Evolutionary conservation across 2,113 vertebrate genomes (phyloP).

Genomic region (Stigmatopora argus): DNA sequence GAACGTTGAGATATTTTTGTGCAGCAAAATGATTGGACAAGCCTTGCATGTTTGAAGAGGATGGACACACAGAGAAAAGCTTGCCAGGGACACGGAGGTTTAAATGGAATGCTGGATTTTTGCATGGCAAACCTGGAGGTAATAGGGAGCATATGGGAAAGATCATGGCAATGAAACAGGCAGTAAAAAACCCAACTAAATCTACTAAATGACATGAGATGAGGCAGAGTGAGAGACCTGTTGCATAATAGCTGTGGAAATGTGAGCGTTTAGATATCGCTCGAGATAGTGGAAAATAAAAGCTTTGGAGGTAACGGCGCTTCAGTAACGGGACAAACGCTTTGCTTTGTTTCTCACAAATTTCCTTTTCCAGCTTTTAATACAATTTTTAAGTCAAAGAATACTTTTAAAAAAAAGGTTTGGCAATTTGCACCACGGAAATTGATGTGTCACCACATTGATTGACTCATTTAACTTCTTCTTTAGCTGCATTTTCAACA

Average conservation of each 20-base stretch:
- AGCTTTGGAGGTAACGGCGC: no score
- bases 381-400: background rate
- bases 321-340: no score
- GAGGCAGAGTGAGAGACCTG: background rate
- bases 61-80: background rate
- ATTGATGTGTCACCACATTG: background rate
- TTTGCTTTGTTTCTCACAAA: no score
- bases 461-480: background rate
- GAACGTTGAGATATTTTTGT: background rate
- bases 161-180: background rate
- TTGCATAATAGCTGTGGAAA: background rate
- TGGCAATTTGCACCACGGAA: background rate
- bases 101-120: background rate
- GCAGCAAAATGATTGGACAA: background rate
- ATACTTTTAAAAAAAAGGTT: no score
- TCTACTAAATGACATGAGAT: background rate
- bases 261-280: background rate
- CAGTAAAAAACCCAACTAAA: background rate
- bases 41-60: background rate
- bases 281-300: background rate
- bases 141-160: background rate
- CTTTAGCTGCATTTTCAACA: background rate
- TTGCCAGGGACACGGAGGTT: background rate
- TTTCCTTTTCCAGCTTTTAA: background rate
- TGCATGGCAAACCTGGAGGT: background rate